These are phyloP conservation scores for Phalacrocorax brasilianus DNA, from an alignment of 2,113 vertebrate species.

Conservation along the genomic window DNA sequence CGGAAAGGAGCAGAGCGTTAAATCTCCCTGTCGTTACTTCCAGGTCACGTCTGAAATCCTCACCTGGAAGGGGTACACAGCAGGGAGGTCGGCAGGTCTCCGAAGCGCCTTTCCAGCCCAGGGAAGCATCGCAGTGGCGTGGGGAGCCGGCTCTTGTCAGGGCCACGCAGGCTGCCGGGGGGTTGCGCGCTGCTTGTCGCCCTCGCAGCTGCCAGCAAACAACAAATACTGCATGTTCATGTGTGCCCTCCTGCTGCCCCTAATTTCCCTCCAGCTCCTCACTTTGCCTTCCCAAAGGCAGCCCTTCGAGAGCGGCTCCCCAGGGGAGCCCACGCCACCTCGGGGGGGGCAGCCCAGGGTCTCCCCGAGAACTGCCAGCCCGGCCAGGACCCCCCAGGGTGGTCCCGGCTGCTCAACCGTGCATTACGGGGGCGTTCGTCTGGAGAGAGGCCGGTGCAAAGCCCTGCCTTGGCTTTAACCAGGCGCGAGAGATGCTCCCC, in stretches of 20 bases:
- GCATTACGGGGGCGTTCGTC: accelerated
- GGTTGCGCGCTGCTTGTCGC: neutral
- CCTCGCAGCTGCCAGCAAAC: neutral
- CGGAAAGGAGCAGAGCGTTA: neutral
- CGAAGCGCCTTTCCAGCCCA: neutral
- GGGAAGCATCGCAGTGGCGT: neutral
- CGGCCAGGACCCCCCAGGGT: neutral
- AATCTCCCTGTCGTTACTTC: neutral
- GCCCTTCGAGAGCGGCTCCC: neutral
- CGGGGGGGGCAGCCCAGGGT: neutral
- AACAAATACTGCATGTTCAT: accelerated
- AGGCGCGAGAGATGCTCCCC: neutral
- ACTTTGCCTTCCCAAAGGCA: neutral
- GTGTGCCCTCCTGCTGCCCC: neutral
- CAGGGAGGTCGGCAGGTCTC: neutral
- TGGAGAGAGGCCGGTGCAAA: accelerated
- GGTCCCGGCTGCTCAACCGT: neutral
- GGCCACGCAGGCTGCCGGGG: neutral
- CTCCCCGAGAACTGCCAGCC: neutral
- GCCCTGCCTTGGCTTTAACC: neutral
- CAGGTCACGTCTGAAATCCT: neutral
- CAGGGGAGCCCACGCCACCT: accelerated
- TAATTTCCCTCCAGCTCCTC: neutral
- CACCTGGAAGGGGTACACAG: accelerated
- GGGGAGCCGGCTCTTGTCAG: too few relatives aligned